Evolutionary conservation across 2,888 invertebrate genomes (phyloP).

Genomic region (Hypolimnas misippus): DNA sequence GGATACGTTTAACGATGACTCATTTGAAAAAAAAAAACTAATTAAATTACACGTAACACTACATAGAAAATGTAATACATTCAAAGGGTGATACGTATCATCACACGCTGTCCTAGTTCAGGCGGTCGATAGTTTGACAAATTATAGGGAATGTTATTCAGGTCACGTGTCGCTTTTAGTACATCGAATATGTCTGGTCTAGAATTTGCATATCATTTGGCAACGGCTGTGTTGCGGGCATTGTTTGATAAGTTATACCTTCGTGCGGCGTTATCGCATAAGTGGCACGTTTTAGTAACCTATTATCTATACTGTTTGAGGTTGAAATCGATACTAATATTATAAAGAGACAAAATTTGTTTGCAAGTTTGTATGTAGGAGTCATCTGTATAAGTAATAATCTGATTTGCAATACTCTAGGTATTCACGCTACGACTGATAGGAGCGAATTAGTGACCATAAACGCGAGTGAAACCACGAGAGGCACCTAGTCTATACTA

Average conservation of each 20-base stretch:
- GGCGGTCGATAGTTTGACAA: conserved; percentile 42
- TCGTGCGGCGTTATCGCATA: conserved; percentile 7
- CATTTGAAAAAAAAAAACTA: background rate
- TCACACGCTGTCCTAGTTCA: conserved; percentile 38
- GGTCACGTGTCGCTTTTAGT: conserved; percentile 27
- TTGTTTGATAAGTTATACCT: background rate
- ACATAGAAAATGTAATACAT: conserved; percentile 13
- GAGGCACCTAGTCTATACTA: no score
- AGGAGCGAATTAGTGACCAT: no score
- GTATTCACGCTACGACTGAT: no score
- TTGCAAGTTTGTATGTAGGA: no score
- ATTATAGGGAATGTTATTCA: conserved; percentile 36
- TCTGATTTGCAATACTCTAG: no score
- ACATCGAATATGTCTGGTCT: conserved; percentile 14
- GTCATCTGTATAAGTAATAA: no score
- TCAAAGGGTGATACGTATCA: conserved; percentile 31
- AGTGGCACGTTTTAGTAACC: background rate
- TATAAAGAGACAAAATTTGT: no score
- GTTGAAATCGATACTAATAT: background rate
- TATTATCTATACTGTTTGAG: background rate
- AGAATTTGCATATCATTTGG: conserved; percentile 9
- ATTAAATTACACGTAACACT: conserved; percentile 10
- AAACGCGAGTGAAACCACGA: no score
- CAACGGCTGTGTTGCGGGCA: conserved; percentile 6
- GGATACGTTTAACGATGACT: background rate